Conservation (phyloP, 1,140 invertebrate genomes). For the Oncopeltus fasciatus region DNA sequence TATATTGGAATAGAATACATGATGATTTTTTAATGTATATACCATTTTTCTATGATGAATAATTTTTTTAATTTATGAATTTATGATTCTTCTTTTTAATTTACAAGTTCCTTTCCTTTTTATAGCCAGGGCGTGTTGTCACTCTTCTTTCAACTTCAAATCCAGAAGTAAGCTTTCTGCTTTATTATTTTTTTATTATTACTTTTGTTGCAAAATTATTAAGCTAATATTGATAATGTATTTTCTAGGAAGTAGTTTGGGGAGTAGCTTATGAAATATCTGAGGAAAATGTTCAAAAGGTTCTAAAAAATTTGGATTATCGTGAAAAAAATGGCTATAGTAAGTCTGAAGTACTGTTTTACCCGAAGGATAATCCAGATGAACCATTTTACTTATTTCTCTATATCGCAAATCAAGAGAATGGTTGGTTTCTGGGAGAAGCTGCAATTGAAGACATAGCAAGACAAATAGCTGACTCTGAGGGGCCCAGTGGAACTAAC, state of each 20-base stretch:
- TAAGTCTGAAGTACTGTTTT: slow-evolving; percentile 49
- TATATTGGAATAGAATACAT: too few relatives aligned
- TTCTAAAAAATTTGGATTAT: slow-evolving; percentile 68
- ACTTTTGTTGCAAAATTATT: too few relatives aligned
- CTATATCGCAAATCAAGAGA: slow-evolving; percentile 66
- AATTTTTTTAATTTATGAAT: background rate
- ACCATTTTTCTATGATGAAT: too few relatives aligned
- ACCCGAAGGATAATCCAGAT: slow-evolving; percentile 33
- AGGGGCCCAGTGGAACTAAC: slow-evolving; percentile 74
- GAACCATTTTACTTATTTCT: slow-evolving; percentile 55
- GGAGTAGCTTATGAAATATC: slow-evolving; percentile 81
- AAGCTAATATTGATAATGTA: too few relatives aligned
- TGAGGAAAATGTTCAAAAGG: slow-evolving; percentile 45
- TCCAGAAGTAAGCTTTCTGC: slow-evolving; percentile 34
- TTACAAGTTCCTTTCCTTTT: slow-evolving; percentile 23
- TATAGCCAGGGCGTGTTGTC: slow-evolving; percentile 77
- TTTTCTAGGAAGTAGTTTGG: slow-evolving; percentile 56
- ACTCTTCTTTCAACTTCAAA: slow-evolving; percentile 58
- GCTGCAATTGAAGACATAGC: slow-evolving; percentile 63
- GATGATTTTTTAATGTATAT: too few relatives aligned
- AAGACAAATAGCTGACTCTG: slow-evolving; percentile 50
- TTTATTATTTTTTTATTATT: background rate
- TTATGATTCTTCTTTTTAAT: slow-evolving; percentile 15
- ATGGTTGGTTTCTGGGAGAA: slow-evolving; percentile 53
- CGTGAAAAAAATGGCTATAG: slow-evolving; percentile 82